These are phyloP conservation scores for Pygathrix nemaeus DNA, from an alignment of 2,113 vertebrate genomes.

Conservation along the genomic window DNA sequence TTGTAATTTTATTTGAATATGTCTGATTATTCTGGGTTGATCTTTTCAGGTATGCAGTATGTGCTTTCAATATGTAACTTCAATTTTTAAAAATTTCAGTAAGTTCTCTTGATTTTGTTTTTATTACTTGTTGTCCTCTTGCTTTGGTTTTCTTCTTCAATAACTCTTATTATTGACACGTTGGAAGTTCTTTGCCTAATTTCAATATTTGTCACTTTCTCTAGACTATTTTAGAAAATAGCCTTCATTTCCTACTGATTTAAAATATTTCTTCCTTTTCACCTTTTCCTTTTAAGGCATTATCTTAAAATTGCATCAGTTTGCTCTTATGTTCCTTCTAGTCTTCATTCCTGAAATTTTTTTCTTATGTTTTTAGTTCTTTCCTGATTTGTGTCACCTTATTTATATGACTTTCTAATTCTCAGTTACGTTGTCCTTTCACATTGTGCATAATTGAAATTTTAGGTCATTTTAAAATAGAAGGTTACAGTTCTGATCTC, in stretches of 20 bases:
- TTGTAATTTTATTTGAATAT: not conserved
- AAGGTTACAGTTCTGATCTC: not conserved
- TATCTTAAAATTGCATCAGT: not conserved
- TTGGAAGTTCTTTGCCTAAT: not conserved
- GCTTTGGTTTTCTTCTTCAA: slow-evolving; percentile 14
- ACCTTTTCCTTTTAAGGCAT: not conserved
- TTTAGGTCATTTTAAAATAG: not conserved
- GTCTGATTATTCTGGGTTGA: not conserved
- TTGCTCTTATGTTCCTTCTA: not conserved
- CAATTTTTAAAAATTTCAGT: not conserved
- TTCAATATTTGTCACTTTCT: not conserved
- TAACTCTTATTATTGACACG: not conserved
- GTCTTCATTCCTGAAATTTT: not conserved
- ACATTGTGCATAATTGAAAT: not conserved
- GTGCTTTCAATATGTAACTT: not conserved
- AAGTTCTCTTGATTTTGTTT: not conserved
- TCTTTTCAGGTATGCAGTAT: not conserved
- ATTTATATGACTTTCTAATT: not conserved
- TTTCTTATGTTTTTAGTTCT: not conserved
- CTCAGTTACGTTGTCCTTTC: not conserved
- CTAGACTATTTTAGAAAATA: not conserved
- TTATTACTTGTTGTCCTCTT: not conserved
- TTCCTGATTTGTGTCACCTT: not conserved
- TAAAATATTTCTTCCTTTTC: not conserved
- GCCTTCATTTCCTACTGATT: not conserved